These are phyloP conservation scores for Oryzaephilus surinamensis DNA, from an alignment of 1,140 invertebrate genomes.

Conservation along the genomic window DNA sequence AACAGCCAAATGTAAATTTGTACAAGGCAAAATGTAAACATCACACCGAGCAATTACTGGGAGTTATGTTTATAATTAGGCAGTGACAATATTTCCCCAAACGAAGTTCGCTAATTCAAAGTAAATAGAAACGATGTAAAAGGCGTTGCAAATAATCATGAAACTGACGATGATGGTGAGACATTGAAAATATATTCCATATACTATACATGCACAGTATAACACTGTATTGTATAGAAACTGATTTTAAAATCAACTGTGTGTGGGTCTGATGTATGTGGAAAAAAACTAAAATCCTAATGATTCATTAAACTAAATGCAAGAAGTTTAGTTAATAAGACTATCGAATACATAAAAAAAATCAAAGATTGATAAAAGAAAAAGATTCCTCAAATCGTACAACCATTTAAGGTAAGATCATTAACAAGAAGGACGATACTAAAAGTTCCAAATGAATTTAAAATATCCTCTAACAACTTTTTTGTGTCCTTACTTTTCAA, in stretches of 20 bases:
- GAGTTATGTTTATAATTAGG: slow-evolving; percentile 36
- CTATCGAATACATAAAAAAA: not conserved
- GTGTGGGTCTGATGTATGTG: not conserved
- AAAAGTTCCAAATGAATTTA: slow-evolving; percentile 10
- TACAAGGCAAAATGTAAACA: slow-evolving; percentile 31
- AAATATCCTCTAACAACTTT: slow-evolving; percentile 9
- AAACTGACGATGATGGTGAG: slow-evolving; percentile 3
- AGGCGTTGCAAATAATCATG: slow-evolving; percentile 20
- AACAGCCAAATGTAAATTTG: slow-evolving; percentile 32
- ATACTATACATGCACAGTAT: not conserved
- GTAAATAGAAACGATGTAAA: slow-evolving; percentile 21
- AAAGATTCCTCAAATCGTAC: slow-evolving; percentile 6
- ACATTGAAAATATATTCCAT: not conserved
- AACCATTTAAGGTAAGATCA: slow-evolving; percentile 10
- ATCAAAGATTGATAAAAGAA: not conserved
- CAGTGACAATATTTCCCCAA: slow-evolving; percentile 34
- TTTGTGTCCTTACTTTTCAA: slow-evolving; percentile 2
- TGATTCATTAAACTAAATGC: too few relatives aligned
- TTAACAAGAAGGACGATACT: slow-evolving; percentile 10
- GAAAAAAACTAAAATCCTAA: not conserved
- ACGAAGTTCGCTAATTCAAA: slow-evolving; percentile 32
- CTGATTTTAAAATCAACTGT: not conserved
- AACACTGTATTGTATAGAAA: not conserved
- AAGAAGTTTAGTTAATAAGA: too few relatives aligned
- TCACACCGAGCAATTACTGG: slow-evolving; percentile 32